Conservation (phyloP, 2,888 invertebrate species). For the Vandiemenella viatica region DNA sequence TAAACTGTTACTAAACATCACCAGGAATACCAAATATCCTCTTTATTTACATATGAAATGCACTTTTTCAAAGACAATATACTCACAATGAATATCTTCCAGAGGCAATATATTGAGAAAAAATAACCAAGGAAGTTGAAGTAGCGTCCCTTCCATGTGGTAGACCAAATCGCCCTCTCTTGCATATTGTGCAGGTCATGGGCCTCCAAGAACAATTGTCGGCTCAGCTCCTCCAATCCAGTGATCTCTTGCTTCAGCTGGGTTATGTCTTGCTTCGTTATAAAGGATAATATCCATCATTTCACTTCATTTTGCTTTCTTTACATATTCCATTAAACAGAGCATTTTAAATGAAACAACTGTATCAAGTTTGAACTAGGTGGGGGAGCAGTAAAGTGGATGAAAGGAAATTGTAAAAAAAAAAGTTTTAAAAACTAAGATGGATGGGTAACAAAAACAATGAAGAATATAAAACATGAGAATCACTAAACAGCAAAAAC, state of each 20-base stretch:
- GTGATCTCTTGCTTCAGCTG: slow-evolving; percentile 73
- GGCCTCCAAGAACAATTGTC: slow-evolving; percentile 91
- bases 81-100: slow-evolving; percentile 98
- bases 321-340: too few relatives aligned
- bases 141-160: slow-evolving; percentile 92
- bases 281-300: neutral
- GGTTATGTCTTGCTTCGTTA: slow-evolving; percentile 45
- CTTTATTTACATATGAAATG: too few relatives aligned
- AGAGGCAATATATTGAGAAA: slow-evolving; percentile 93
- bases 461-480: too few relatives aligned
- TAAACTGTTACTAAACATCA: too few relatives aligned
- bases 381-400: too few relatives aligned
- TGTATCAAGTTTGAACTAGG: too few relatives aligned
- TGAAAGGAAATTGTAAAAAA: too few relatives aligned
- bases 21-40: too few relatives aligned
- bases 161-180: slow-evolving; percentile 86
- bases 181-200: slow-evolving; percentile 85
- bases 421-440: too few relatives aligned
- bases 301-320: neutral
- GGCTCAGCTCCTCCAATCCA: slow-evolving; percentile 78
- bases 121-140: slow-evolving; percentile 97
- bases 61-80: slow-evolving; percentile 2
- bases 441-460: too few relatives aligned
- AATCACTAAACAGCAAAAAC: too few relatives aligned
- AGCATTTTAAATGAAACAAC: too few relatives aligned